phyloP scores from a whole-genome alignment of 2,797 vertebrate genomes.

The Trichosurus vulpecula region DNA sequence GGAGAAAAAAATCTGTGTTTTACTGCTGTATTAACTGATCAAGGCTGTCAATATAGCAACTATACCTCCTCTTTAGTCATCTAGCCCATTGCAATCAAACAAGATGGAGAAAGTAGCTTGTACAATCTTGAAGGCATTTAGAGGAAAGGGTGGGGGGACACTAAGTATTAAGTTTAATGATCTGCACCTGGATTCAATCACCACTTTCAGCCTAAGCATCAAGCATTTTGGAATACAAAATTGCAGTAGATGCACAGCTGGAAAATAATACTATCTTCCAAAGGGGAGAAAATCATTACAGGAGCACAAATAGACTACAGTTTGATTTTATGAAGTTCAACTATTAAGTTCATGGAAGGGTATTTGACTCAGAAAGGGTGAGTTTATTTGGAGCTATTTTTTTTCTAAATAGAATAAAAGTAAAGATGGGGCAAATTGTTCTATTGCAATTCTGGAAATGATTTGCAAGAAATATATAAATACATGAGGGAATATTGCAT shows the following conservation, averaged over 20 bases:
- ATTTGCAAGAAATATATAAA: constrained; percentile 52
- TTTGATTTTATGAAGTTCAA: background rate
- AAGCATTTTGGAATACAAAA: constrained; percentile 39
- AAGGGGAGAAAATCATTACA: constrained; percentile 16
- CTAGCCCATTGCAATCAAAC: constrained; percentile 15
- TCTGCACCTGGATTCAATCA: constrained; percentile 69
- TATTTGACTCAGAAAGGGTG: background rate
- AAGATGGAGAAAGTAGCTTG: background rate
- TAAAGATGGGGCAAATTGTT: constrained; percentile 36
- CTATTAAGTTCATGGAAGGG: background rate
- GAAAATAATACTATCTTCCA: constrained; percentile 51
- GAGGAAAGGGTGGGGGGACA: too few relatives aligned
- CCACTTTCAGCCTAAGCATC: constrained; percentile 20
- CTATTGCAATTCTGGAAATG: background rate
- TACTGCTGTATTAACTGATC: constrained; percentile 7
- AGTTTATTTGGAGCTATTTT: constrained; percentile 20
- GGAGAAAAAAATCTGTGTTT: background rate
- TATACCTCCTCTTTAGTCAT: background rate
- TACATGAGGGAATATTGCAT: constrained; percentile 5
- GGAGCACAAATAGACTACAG: background rate
- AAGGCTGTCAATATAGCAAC: background rate
- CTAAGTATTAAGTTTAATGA: constrained; percentile 55
- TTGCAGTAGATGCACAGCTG: constrained; percentile 46
- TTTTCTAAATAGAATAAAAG: constrained; percentile 43
- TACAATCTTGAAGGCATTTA: constrained; percentile 1